Conservation (phyloP, 2,113 vertebrate species). For the Corythornis madagascariensis region DNA sequence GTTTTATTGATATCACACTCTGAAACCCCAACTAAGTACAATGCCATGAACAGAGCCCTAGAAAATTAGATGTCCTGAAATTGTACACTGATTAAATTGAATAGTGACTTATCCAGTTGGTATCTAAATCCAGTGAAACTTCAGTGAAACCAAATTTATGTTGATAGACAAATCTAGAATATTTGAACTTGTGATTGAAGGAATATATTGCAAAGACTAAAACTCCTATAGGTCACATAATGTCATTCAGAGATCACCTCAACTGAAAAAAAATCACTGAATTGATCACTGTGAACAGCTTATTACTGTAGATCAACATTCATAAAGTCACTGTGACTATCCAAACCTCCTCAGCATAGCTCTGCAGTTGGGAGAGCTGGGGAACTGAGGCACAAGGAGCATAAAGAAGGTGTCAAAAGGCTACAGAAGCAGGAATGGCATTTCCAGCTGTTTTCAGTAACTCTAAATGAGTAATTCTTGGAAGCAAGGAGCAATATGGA, state of each 20-base stretch:
- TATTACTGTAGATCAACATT: neutral
- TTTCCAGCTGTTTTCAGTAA: constrained; percentile 1
- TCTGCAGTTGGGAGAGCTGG: neutral
- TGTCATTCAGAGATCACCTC: neutral
- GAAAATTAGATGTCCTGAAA: neutral
- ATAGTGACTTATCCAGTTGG: neutral
- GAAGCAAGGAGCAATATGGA: neutral
- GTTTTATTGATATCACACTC: neutral
- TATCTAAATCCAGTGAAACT: neutral
- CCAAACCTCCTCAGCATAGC: neutral
- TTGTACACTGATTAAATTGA: neutral
- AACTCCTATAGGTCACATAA: neutral
- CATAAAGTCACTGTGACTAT: neutral
- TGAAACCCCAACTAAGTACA: neutral
- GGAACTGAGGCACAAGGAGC: neutral
- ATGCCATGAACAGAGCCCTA: neutral
- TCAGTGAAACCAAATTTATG: neutral
- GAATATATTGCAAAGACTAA: neutral
- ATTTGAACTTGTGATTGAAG: neutral
- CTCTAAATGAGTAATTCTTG: constrained; percentile 6
- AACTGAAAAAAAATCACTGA: neutral
- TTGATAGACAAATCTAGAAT: neutral
- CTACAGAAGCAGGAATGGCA: neutral
- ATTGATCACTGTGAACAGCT: neutral
- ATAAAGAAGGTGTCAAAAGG: neutral